A percentile compares a stretch with the other conserved stretches of the same genome.
phyloP scores from a whole-genome alignment of 1,140 invertebrate genomes.

The Maconellicoccus hirsutus region DNA sequence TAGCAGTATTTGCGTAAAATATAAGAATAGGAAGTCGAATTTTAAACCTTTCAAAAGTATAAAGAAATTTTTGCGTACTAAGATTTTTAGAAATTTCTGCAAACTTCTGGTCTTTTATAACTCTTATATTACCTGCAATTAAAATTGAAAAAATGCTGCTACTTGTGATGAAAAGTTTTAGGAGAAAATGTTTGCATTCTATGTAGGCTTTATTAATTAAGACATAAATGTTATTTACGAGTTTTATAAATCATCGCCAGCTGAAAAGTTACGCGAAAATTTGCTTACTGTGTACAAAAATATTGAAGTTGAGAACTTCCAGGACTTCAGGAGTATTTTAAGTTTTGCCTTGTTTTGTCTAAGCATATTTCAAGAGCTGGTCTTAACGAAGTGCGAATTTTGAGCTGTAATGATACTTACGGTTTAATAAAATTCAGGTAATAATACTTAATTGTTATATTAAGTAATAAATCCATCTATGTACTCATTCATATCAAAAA shows the following conservation, averaged over 20 bases:
- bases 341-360: neutral
- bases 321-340: neutral
- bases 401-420: neutral
- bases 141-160: neutral
- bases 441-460: neutral
- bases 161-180: neutral
- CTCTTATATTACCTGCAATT: neutral
- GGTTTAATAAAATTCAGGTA: neutral
- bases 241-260: conserved; percentile 9
- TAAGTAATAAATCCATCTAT: no score
- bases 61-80: no score
- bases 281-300: conserved; percentile 5
- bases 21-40: no score
- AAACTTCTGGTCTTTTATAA: no score
- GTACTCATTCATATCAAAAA: no score
- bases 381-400: neutral
- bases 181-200: conserved; percentile 4
- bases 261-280: conserved; percentile 8
- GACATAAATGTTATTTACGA: conserved; percentile 5
- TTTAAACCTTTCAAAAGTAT: no score
- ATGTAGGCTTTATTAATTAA: conserved; percentile 9
- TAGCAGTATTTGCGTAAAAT: no score
- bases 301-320: neutral
- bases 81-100: no score
- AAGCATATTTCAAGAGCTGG: neutral